Conservation (phyloP, 2,113 vertebrate species). For the Cinclus cinclus region DNA sequence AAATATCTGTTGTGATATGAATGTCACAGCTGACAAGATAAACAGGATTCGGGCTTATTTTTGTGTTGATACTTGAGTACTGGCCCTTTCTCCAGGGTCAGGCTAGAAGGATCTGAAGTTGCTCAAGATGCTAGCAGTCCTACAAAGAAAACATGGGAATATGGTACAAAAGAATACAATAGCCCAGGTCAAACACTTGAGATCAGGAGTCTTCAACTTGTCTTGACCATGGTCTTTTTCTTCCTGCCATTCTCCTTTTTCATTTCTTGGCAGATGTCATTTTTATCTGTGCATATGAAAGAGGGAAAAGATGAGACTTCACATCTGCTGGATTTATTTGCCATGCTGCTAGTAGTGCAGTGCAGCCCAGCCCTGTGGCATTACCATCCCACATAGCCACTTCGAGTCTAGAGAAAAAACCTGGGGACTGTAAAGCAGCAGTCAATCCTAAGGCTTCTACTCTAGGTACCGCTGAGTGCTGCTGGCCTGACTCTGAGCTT, state of each 20-base stretch:
- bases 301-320: not conserved
- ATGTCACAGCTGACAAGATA: not conserved
- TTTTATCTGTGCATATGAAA: not conserved
- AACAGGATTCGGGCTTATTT: not conserved
- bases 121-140: not conserved
- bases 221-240: not conserved
- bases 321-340: not conserved
- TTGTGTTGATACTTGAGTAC: not conserved
- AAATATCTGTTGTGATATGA: not conserved
- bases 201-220: not conserved
- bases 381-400: not conserved
- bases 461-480: not conserved
- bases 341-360: not conserved
- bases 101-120: not conserved
- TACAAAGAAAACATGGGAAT: not conserved
- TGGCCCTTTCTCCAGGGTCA: not conserved
- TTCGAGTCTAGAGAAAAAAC: not conserved
- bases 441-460: not conserved
- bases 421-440: not conserved
- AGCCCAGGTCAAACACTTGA: not conserved
- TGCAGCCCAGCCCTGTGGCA: not conserved
- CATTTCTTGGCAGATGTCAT: not conserved
- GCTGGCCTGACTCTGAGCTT: not conserved
- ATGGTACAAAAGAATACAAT: not conserved
- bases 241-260: not conserved